These are phyloP conservation scores for Drosophila takahashii DNA, from an alignment of 1,140 invertebrate genomes.

Conservation along the genomic window DNA sequence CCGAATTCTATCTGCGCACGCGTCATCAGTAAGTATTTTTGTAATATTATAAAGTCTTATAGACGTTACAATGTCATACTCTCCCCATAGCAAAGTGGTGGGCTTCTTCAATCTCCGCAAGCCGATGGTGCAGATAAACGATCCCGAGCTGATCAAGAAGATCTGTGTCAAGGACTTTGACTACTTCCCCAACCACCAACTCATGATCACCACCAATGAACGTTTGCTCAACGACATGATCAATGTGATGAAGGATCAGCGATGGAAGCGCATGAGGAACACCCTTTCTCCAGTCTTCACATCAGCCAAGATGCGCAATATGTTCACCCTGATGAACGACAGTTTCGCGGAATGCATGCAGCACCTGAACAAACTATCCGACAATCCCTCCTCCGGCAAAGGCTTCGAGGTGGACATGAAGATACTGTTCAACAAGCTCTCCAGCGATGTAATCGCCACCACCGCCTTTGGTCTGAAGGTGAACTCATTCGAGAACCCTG, in stretches of 20 bases:
- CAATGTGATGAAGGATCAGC: constrained; percentile 86
- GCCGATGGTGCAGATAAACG: constrained; percentile 86
- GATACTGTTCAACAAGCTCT: constrained; percentile 84
- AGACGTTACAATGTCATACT: too few species aligned
- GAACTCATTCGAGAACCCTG: constrained; percentile 84
- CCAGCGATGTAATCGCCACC: constrained; percentile 86
- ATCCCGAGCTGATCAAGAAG: constrained; percentile 87
- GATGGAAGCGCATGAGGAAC: constrained; percentile 86
- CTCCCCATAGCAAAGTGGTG: constrained; percentile 82
- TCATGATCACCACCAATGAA: constrained; percentile 85
- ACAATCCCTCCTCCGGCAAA: background rate
- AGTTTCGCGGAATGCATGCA: constrained; percentile 65
- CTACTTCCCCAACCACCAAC: constrained; percentile 87
- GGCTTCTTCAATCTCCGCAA: constrained; percentile 86
- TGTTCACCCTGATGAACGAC: constrained; percentile 85
- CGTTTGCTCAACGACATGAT: constrained; percentile 86
- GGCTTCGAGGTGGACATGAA: constrained; percentile 84
- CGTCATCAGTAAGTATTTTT: constrained; percentile 48
- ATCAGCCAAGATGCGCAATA: constrained; percentile 86
- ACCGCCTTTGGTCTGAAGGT: constrained; percentile 86
- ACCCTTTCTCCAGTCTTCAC: constrained; percentile 87
- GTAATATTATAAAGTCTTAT: background rate
- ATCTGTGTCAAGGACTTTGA: constrained; percentile 89
- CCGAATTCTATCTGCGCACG: constrained; percentile 55
- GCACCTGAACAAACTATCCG: constrained; percentile 21